Base-by-base conservation (phyloP, 2,888 invertebrate species). In the Chymomyza caudatula region DNA sequence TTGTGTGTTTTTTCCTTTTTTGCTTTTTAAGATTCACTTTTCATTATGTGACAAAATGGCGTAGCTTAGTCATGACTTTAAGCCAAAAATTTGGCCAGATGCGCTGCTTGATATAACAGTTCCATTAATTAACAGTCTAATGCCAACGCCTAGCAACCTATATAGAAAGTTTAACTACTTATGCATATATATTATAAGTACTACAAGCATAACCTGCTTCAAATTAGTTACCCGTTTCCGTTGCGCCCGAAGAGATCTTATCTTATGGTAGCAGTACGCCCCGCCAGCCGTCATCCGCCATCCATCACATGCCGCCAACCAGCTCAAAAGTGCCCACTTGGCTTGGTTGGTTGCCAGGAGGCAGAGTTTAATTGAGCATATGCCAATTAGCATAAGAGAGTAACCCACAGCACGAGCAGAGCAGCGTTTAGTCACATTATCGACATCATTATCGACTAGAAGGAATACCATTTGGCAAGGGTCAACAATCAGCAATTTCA, bases 331-430 rank as follows among this genome's bases (percentile, higher is more conserved):
- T 29, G 15, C 25, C 29, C n/a, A 13, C 29, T 6, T 29, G 23
- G 55, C 37, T 25, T 56, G 15, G 49, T 44, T 22, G 17, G 62
- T 51, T 63, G 49, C 53, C 58, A 13, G 15, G 53, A 51, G 37
- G 56, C 49, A 17, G 13, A 62, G 79, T 73, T 76, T 78, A 85
- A 83, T 82, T 85, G 79, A 79, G 85, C 83, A 79, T 85, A 83
- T 83, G 85, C 85, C 83, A 83, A 83, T 83, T 85, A 83, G 83
- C 79, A 78, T 81, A 73, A 60, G 20, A 42, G 43, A 53, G 53
- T 44, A 19, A 37, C 52, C 29, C 29, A 37, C 29, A 37, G 29
- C 29, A 37, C 29, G 11, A 37, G 19, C 20, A 20, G 51, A 20
- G 22, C 17, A 13, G 11, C 51, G 0, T 20, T 19, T 20, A 51